Conservation (phyloP, 2,888 invertebrate genomes). For the Homarus gammarus region DNA sequence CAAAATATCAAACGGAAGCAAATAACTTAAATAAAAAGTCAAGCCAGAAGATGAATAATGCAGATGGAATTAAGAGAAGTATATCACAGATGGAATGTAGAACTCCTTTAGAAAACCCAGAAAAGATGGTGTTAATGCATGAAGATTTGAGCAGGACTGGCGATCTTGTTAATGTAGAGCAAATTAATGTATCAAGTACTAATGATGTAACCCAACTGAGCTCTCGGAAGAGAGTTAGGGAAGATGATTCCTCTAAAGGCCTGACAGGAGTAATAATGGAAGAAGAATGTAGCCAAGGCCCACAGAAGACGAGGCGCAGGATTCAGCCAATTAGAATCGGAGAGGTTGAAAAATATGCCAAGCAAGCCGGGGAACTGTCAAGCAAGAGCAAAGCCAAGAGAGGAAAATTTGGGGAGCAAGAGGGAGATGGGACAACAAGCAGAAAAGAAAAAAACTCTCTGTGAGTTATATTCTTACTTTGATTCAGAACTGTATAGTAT, state of each 20-base stretch:
- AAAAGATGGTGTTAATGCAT: neutral
- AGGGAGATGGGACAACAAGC: neutral
- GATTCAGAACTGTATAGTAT: no score
- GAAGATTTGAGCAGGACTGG: neutral
- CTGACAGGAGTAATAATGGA: neutral
- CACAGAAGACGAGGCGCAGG: slow-evolving; percentile 40
- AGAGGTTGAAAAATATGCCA: slow-evolving; percentile 28
- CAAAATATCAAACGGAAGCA: neutral
- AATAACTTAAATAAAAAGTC: neutral
- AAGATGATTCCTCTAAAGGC: neutral
- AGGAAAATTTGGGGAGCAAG: neutral
- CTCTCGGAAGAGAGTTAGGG: slow-evolving; percentile 3
- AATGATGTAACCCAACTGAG: neutral
- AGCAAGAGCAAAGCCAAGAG: neutral
- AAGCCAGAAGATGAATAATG: neutral
- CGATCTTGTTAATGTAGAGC: neutral
- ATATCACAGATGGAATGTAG: neutral
- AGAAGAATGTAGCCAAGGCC: neutral
- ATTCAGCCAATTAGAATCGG: slow-evolving; percentile 58
- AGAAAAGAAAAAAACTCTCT: neutral
- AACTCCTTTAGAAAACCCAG: neutral
- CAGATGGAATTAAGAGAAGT: neutral
- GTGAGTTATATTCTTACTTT: neutral
- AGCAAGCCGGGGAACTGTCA: neutral
- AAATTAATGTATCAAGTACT: neutral